Percentiles rank a stretch among this genome's conserved stretches.
Conservation (phyloP, 1,140 invertebrate species). For the Plutomurus gul region DNA sequence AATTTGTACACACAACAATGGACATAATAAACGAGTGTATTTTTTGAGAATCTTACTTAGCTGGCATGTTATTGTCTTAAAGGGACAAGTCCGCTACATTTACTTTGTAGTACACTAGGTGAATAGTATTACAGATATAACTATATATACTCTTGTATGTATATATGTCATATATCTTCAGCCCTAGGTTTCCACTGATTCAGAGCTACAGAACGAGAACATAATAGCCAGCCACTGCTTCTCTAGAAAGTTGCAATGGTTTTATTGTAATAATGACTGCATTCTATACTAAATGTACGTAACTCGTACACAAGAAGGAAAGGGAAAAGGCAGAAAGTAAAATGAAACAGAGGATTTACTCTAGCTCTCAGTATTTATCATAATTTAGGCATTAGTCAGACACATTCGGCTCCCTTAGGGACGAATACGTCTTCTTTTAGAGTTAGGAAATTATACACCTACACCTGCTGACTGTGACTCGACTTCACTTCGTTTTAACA, state of each 20-base stretch:
- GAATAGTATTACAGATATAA: too few species aligned
- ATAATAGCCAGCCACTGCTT: too few species aligned
- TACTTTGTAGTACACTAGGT: too few species aligned
- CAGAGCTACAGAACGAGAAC: too few species aligned
- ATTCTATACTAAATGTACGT: background rate
- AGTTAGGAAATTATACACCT: conserved; percentile 21
- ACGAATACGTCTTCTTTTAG: conserved; percentile 50
- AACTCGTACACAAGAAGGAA: background rate
- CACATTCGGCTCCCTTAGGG: conserved; percentile 47
- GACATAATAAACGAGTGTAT: too few species aligned
- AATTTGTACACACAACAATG: too few species aligned
- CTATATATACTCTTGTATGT: too few species aligned
- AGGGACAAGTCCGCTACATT: too few species aligned
- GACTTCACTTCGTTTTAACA: conserved; percentile 1
- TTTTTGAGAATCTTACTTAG: too few species aligned
- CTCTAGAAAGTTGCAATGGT: conserved; percentile 6
- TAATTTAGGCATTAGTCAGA: conserved; percentile 52
- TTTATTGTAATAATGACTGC: conserved; percentile 1
- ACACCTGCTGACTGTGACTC: conserved; percentile 32
- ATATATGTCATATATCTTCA: too few species aligned
- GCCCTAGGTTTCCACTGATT: too few species aligned
- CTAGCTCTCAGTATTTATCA: conserved; percentile 41
- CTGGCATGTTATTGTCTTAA: too few species aligned
- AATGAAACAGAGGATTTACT: conserved; percentile 32
- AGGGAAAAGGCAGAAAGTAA: conserved; percentile 1